phyloP scores from a whole-genome alignment of 53 echinoderm and acorn worm genomes.

The Paelopatides confundens region DNA sequence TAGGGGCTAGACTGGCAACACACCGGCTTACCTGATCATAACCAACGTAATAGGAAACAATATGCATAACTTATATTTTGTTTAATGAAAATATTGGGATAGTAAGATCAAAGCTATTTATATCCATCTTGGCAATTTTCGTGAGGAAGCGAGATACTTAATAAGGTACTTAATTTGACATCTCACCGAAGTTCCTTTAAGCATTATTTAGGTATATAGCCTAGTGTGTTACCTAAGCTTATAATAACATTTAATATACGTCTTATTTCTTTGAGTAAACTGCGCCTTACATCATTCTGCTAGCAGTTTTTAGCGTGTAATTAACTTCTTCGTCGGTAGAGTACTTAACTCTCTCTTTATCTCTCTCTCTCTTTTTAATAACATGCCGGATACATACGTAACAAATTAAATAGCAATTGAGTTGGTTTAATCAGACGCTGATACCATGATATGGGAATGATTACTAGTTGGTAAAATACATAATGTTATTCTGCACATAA shows the following conservation, averaged over 20 bases:
- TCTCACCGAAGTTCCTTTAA: neutral
- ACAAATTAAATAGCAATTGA: no score
- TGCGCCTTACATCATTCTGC: neutral
- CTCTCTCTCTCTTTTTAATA: no score
- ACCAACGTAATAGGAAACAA: neutral
- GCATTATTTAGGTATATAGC: conserved; percentile 2
- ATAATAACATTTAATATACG: neutral
- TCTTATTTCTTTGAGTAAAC: neutral
- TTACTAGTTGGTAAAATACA: no score
- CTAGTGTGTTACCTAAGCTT: neutral
- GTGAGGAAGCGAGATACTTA: conserved; percentile 9
- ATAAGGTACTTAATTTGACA: conserved; percentile 24
- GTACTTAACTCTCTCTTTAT: neutral
- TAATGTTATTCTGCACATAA: neutral
- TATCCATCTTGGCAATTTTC: neutral
- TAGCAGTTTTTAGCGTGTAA: neutral
- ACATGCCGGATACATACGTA: no score
- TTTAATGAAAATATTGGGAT: neutral
- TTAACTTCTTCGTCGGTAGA: neutral
- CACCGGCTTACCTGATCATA: conserved; percentile 2
- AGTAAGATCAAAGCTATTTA: conserved; percentile 3
- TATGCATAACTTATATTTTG: neutral
- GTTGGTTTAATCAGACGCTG: no score
- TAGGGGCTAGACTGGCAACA: neutral
- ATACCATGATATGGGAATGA: no score